Percentiles rank a stretch among this genome's conserved stretches.
Evolutionary conservation across 2,113 vertebrate species (phyloP).

Genomic region (Rhinichthys klamathensis): DNA sequence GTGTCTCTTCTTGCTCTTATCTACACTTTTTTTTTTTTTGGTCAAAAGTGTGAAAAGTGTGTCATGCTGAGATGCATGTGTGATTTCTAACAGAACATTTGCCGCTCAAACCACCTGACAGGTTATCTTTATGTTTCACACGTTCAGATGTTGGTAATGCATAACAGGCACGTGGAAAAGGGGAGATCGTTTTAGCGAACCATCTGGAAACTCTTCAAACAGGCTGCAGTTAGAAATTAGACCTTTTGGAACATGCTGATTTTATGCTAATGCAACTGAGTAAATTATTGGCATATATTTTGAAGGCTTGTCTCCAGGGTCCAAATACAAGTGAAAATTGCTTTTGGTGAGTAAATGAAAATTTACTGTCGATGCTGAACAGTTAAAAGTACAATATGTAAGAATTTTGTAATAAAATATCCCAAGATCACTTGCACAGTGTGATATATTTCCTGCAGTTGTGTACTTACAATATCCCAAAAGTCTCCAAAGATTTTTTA

Average conservation of each 20-base stretch:
- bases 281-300: background rate
- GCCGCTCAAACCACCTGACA: conserved; percentile 6
- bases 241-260: conserved; percentile 18
- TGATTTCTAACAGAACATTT: conserved; percentile 34
- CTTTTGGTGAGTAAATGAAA: background rate
- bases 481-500: no score
- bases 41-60: conserved; percentile 29
- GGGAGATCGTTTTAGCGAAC: background rate
- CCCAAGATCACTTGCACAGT: no score
- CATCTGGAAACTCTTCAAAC: conserved; percentile 21
- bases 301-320: background rate
- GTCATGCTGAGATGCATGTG: conserved; percentile 34
- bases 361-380: background rate
- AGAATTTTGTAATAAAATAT: no score
- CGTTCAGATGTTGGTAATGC: conserved; percentile 3
- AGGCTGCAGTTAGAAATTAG: background rate
- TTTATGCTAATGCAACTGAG: background rate
- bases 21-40: background rate
- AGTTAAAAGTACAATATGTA: background rate
- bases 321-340: background rate
- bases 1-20: background rate
- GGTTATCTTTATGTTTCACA: conserved; percentile 42
- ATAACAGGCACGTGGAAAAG: background rate
- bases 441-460: no score
- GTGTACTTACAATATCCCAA: no score